Evolutionary conservation across 2,113 vertebrate genomes (phyloP).

Genomic region (Tyto alba): DNA sequence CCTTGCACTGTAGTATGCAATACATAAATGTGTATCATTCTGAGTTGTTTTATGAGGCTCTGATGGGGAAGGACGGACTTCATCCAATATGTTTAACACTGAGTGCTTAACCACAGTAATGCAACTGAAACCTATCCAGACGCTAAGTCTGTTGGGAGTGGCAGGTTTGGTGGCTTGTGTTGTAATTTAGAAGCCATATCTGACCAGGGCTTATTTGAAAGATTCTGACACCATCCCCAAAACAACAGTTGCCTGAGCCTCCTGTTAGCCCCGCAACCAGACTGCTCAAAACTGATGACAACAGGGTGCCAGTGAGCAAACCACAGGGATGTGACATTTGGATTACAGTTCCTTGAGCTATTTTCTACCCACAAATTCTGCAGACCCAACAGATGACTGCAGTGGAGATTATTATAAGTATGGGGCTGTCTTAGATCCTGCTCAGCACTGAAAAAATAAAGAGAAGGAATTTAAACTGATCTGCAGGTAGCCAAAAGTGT

Average conservation of each 20-base stretch:
- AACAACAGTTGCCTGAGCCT: background rate
- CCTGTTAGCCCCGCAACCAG: background rate
- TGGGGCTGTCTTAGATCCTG: background rate
- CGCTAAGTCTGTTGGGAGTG: background rate
- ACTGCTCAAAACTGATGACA: background rate
- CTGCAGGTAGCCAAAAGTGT: background rate
- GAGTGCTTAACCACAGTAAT: background rate
- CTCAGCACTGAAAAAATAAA: background rate
- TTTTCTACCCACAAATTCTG: background rate
- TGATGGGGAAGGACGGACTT: background rate
- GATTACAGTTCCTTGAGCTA: background rate
- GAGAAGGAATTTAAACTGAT: background rate
- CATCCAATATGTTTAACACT: background rate
- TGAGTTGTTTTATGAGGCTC: background rate
- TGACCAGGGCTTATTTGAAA: background rate
- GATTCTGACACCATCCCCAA: background rate
- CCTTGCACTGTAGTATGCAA: background rate
- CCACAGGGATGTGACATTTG: background rate
- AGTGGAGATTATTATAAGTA: background rate
- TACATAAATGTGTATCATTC: background rate
- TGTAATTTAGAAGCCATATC: background rate
- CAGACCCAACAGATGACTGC: background rate
- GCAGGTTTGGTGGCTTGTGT: background rate
- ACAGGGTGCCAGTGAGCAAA: background rate
- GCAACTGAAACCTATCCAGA: background rate